Conservation (phyloP, 2,113 vertebrate genomes). For the Peromyscus polionotus region DNA sequence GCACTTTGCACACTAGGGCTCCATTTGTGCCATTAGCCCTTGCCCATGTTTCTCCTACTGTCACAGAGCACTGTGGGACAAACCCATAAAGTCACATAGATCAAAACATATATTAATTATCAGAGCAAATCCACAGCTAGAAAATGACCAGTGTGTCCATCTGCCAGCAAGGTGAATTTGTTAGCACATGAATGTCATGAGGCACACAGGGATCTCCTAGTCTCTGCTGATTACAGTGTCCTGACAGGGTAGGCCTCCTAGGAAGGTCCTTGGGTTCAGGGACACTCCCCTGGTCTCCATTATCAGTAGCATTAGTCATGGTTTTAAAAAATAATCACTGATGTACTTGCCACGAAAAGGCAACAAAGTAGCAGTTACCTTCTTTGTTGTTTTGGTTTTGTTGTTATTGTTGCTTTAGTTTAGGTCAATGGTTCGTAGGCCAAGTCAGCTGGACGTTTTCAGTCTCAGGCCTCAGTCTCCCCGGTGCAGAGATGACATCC, state of each 20-base stretch:
- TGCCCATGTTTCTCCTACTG: neutral
- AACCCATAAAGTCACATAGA: neutral
- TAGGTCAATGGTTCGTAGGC: neutral
- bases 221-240: neutral
- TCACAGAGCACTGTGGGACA: neutral
- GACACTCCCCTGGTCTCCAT: fast-evolving
- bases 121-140: neutral
- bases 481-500: neutral
- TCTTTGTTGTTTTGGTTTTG: neutral
- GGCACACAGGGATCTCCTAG: fast-evolving
- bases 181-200: fast-evolving
- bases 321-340: neutral
- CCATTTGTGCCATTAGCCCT: neutral
- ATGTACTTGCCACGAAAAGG: neutral
- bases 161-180: neutral
- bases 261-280: neutral
- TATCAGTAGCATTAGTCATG: fast-evolving
- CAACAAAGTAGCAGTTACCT: neutral
- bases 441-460: neutral
- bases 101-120: neutral
- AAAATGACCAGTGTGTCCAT: neutral
- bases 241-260: fast-evolving
- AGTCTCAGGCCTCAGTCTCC: neutral
- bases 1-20: neutral
- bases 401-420: neutral